Conservation (phyloP, 2,888 invertebrate genomes). For the Catocala fraxini region DNA sequence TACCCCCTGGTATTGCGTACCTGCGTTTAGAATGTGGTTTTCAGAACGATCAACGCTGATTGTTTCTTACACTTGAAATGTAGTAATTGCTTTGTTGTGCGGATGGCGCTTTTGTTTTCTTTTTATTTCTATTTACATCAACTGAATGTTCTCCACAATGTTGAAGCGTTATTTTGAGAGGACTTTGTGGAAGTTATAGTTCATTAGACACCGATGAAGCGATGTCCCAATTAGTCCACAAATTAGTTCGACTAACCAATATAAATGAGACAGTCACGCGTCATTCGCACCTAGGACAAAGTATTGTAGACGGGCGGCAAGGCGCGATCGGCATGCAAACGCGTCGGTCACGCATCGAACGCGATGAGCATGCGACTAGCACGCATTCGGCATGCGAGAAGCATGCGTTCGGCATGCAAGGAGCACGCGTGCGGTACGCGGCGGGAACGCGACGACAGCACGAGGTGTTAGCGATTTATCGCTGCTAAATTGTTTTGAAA, state of each 20-base stretch:
- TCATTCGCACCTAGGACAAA: slow-evolving; percentile 70
- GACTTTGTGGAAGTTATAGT: neutral
- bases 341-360: slow-evolving; percentile 37
- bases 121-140: too few relatives aligned
- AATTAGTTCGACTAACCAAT: slow-evolving; percentile 45
- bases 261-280: slow-evolving; percentile 64
- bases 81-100: too few relatives aligned
- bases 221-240: slow-evolving; percentile 37
- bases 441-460: slow-evolving; percentile 65
- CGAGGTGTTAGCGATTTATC: slow-evolving; percentile 72
- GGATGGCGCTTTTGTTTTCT: too few relatives aligned
- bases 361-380: slow-evolving; percentile 38
- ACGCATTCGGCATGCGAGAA: slow-evolving; percentile 21
- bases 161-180: too few relatives aligned
- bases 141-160: too few relatives aligned
- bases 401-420: slow-evolving; percentile 51
- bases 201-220: neutral
- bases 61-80: too few relatives aligned
- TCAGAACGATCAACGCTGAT: too few relatives aligned
- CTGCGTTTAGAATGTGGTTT: too few relatives aligned
- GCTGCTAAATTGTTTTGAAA: slow-evolving; percentile 72
- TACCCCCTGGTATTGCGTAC: too few relatives aligned
- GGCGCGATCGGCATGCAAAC: slow-evolving; percentile 46
- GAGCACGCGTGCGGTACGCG: slow-evolving; percentile 47
- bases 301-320: slow-evolving; percentile 41